Evolutionary conservation across 1,140 invertebrate genomes (phyloP).

Genomic region (Drosophila seguyi): DNA sequence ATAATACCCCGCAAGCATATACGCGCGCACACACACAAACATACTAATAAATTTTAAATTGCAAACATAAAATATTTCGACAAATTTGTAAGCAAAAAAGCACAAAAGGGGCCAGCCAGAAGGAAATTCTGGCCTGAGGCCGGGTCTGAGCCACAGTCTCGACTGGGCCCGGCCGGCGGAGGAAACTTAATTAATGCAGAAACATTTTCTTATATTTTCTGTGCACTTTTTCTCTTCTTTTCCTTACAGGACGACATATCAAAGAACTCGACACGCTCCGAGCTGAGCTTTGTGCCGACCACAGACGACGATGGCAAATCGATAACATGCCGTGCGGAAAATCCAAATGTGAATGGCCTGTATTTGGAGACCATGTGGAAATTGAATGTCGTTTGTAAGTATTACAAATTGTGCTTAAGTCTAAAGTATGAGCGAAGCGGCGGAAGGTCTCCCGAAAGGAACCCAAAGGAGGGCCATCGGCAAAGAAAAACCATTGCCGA

Average conservation of each 20-base stretch:
- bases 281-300: slow-evolving; percentile 92
- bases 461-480: slow-evolving; percentile 4
- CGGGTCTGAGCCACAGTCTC: slow-evolving; percentile 17
- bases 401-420: slow-evolving; percentile 84
- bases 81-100: slow-evolving; percentile 67
- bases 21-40: slow-evolving; percentile 25
- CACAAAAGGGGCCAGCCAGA: slow-evolving; percentile 24
- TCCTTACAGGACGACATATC: slow-evolving; percentile 90
- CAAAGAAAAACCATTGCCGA: slow-evolving; percentile 52
- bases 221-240: slow-evolving; percentile 22
- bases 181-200: slow-evolving; percentile 80
- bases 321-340: slow-evolving; percentile 94
- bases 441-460: slow-evolving; percentile 22
- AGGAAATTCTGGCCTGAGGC: slow-evolving; percentile 37
- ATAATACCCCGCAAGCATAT: slow-evolving; percentile 57
- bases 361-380: slow-evolving; percentile 93
- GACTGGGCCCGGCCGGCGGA: slow-evolving; percentile 1
- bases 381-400: slow-evolving; percentile 95
- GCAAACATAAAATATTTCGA: slow-evolving; percentile 83
- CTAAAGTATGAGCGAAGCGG: slow-evolving; percentile 58
- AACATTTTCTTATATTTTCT: slow-evolving; percentile 68
- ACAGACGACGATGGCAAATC: slow-evolving; percentile 94
- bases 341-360: slow-evolving; percentile 93
- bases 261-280: slow-evolving; percentile 92
- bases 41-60: slow-evolving; percentile 82